Conservation (phyloP, 1,140 invertebrate genomes). For the Lucilia cuprina region DNA sequence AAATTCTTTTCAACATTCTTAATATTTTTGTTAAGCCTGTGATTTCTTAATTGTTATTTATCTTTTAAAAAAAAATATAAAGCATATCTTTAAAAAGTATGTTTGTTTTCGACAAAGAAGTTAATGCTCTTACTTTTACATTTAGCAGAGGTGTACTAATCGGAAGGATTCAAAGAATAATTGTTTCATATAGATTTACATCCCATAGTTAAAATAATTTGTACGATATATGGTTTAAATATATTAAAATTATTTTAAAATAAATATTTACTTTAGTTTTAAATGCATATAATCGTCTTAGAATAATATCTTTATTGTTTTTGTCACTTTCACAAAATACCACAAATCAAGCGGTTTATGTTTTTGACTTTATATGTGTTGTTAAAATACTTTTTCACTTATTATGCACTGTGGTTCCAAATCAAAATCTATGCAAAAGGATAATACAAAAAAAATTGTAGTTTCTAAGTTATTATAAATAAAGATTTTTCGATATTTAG, state of each 20-base stretch:
- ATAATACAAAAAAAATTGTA: too few relatives aligned
- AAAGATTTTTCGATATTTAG: too few relatives aligned
- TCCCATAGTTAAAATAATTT: too few relatives aligned
- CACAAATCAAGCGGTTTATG: constrained; percentile 6
- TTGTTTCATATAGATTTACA: too few relatives aligned
- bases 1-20: too few relatives aligned
- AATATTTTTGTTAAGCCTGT: background rate
- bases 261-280: background rate
- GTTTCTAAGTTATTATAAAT: too few relatives aligned
- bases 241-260: background rate
- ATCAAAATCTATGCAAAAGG: too few relatives aligned
- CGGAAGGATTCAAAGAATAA: too few relatives aligned
- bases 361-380: background rate
- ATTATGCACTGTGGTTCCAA: too few relatives aligned
- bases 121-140: background rate
- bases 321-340: constrained; percentile 15
- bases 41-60: background rate
- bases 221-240: background rate
- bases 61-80: background rate
- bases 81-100: background rate
- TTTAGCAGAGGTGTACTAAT: too few relatives aligned
- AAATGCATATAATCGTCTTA: background rate
- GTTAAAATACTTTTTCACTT: too few relatives aligned
- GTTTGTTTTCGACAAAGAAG: background rate
- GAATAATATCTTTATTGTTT: background rate